Conservation (phyloP, 2,797 vertebrate species). For the Anolis apletophallus region DNA sequence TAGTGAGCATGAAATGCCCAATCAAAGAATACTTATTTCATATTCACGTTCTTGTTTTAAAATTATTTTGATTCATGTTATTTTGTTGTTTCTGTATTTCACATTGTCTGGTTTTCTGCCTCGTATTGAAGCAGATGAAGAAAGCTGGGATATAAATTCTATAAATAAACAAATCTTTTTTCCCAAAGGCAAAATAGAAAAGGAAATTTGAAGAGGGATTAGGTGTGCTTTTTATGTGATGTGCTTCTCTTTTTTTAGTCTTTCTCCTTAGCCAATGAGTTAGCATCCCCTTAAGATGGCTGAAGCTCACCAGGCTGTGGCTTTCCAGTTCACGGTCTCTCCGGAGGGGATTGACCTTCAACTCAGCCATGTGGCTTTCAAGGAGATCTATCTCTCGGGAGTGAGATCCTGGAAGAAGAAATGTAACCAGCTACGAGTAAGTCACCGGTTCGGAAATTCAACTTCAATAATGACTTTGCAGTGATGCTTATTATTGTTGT, state of each 20-base stretch:
- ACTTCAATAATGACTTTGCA: not conserved
- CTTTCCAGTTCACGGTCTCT: constrained; percentile 91
- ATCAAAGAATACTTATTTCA: too few relatives aligned
- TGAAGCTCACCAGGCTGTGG: constrained; percentile 95
- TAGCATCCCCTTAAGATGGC: constrained; percentile 79
- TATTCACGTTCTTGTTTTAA: too few relatives aligned
- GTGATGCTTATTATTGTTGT: not conserved
- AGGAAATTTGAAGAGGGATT: not conserved
- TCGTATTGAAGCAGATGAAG: not conserved
- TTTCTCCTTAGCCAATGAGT: constrained; percentile 12
- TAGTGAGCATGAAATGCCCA: too few relatives aligned
- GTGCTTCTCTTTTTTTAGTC: not conserved
- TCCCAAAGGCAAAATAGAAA: not conserved
- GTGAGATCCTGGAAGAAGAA: constrained; percentile 88
- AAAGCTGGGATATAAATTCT: not conserved
- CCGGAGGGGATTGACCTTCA: constrained; percentile 83
- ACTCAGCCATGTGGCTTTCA: constrained; percentile 83
- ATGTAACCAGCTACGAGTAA: constrained; percentile 86
- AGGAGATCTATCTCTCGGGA: constrained; percentile 86
- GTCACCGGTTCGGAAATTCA: not conserved
- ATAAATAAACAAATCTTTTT: not conserved
- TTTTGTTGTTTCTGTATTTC: not conserved
- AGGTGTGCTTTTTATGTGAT: not conserved
- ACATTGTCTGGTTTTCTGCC: not conserved
- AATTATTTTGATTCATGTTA: not conserved